Base-by-base conservation (phyloP, 2,797 vertebrate species). In the Sarcoramphus papa region DNA sequence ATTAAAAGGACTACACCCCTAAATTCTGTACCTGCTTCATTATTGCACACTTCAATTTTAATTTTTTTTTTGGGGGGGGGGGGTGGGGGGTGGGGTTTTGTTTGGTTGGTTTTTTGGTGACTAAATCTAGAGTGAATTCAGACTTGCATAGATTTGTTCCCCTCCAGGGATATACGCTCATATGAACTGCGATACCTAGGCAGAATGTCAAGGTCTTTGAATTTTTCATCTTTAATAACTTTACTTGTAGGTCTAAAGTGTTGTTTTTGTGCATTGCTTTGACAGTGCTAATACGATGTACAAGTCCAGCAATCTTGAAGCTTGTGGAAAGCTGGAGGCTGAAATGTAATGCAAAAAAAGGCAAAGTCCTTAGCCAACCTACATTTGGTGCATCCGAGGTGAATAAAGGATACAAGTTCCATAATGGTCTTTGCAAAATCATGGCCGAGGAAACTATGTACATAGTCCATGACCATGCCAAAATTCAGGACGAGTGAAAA, bases 361-460 rank as follows among this genome's bases (percentile, higher is more conserved):
- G 27, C 12, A 43, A 57, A 59, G 23, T 18, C 8, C 7, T 37
- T 84, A 53, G 18, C 24, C 31, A 54, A 5, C 21, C 21, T 78
- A 15, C 16, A 9, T 47, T 68, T 81, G 15, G 17, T 81, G 57
- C 40, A 48, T 60, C 23, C 11, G n/a, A 56, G 16, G 12, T 59
- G 68, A 72, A 88, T 33, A 33, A 63, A 74, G 43, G n/a, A 37
- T n/a, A 53, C 18, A 7, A 22, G 28, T 65, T 88, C 31, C 21
- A 3, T 10, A 33, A n/a, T 2, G 1, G 5, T 70, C 12, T 64
- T 68, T 72, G 37, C 19, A 22, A 90, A 56, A 35, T 50, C 30
- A 43, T 18, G 12, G 12, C 41, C 0, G 0, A 84, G 16, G 37
- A 77, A 62, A 48, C 33, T 24, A 8, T 17, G 1, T 53, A 8